Percentiles rank a stretch among this genome's conserved stretches.
Evolutionary conservation across 2,797 vertebrate species (phyloP).

Genomic region (Gymnocypris eckloni): DNA sequence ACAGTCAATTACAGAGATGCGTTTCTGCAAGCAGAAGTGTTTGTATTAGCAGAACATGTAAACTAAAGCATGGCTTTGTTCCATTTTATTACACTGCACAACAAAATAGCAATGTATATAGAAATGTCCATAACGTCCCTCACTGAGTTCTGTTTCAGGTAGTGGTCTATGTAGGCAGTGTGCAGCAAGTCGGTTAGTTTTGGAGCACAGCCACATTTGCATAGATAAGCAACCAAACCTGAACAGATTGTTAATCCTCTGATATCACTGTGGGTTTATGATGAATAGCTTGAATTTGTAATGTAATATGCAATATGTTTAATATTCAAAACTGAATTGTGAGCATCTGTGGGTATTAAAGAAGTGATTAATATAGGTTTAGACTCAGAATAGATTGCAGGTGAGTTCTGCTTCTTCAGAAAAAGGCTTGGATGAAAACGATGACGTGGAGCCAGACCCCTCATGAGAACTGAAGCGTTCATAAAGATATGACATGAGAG

Average conservation of each 20-base stretch:
- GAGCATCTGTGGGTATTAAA: conserved; percentile 41
- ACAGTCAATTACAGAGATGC: neutral
- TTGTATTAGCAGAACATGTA: conserved; percentile 9
- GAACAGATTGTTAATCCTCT: conserved; percentile 28
- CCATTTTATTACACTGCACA: neutral
- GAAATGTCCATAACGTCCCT: neutral
- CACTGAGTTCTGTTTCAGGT: neutral
- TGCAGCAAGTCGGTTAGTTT: neutral
- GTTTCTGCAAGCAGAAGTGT: conserved; percentile 7
- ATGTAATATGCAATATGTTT: conserved; percentile 48
- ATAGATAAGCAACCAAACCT: conserved; percentile 7
- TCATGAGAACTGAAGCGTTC: neutral
- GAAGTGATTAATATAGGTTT: conserved; percentile 31
- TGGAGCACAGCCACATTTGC: neutral
- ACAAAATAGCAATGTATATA: neutral
- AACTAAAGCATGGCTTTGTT: neutral
- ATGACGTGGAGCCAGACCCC: conserved; percentile 1
- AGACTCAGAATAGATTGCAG: conserved; percentile 32
- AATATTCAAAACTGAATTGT: conserved; percentile 45
- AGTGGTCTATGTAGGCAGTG: neutral
- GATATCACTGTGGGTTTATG: conserved; percentile 13
- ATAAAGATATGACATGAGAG: neutral
- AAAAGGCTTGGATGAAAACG: conserved; percentile 23
- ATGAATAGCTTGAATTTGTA: conserved; percentile 44
- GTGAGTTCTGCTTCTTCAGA: conserved; percentile 13